Base-by-base conservation (phyloP, 2,797 vertebrate species). In the Poecilia velifera region DNA sequence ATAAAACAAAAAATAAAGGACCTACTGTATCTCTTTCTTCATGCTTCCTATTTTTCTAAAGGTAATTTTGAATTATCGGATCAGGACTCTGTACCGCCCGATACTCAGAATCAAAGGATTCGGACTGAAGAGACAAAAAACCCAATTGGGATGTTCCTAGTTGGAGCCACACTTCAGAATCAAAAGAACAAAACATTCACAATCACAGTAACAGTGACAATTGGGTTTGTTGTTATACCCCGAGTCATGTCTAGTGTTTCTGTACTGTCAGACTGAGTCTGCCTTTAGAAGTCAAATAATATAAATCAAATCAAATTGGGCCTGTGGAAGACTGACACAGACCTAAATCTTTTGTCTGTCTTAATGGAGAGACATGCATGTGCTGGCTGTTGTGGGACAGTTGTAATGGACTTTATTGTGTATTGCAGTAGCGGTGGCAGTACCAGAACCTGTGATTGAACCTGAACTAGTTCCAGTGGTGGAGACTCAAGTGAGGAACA, bases 401-500 rank as follows among this genome's bases (percentile, higher is more conserved):
- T 62, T 6, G 2, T 41, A 74, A 25, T 31, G 43, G 14, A 10
- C 31, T 41, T 8, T n/a, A 2, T 1, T 53, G 5, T 80, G 4
- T 79, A 36, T 62, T 83, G 77, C 77, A 95, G 93, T 93, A 31
- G 82, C 81, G 75, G 82, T 75, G 0, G 6, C 81, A 76, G 80
- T 64, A 46, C 81, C 84, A 41, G 84, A 88, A 8, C 87, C 86
- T 3, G 34, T 39, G 7, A 36, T 64, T n/a, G 76, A 76, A 31
- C 53, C 94, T 36, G 96, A 97, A 10, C 87, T 95, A 53, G 95
- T 94, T 25, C 95, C 98, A 57, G 95, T 96, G 77, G 96, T 97
- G 94, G 97, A 98, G 92, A 96, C 96, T 89, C 93, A 95, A 0
- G 73, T 97, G 82, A 97, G 97, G 90, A 95, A 96, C 93, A 95